Base-by-base conservation (phyloP, 2,888 invertebrate species). In the Drosophila algonquin region DNA sequence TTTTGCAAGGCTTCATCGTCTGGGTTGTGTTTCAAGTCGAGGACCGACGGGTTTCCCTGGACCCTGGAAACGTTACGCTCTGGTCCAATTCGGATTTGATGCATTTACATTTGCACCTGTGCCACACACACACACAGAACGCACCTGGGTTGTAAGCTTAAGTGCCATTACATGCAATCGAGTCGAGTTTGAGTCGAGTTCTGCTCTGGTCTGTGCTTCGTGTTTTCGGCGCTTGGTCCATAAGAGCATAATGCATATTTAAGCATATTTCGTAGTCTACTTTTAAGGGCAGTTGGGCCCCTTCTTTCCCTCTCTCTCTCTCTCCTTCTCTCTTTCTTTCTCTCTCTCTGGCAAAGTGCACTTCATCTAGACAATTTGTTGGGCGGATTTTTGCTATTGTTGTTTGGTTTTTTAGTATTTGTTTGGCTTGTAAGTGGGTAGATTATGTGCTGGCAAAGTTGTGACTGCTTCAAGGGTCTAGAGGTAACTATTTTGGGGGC, bases 121-220 rank as follows among this genome's bases (percentile, higher is more conserved):
- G 72, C 75, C 76, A 55, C 69, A 57, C 58, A 53, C 64, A 63
- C 58, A 62, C 53, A 63, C 70, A 6, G 27, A 21, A 63, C 50
- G 50, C 64, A 58, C 52, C 52, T 68, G 68, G 79, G 77, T 85
- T 85, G 84, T 85, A 82, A 87, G 86, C 84, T 87, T 85, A 85
- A 85, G 84, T 85, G 84, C 84, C 83, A 87, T 85, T 80, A 87
- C 86, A 87, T 87, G 84, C 87, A 79, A 85, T 87, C 69, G 77
- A 83, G 79, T 86, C 62, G 61, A 59, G 74, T 76, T 75, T 84
- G 81, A 74, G 70, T 71, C 68, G 47, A 65, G 73, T 73, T 58
- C 32, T 35, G 35, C 35, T 60, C 68, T 65, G 45, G 75, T 58
- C 59, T 61, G 12, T 27, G 21, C 18, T 45, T 51, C 27, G 45